These are phyloP conservation scores for Antrozous pallidus DNA, from an alignment of 2,797 vertebrate genomes.

Conservation along the genomic window DNA sequence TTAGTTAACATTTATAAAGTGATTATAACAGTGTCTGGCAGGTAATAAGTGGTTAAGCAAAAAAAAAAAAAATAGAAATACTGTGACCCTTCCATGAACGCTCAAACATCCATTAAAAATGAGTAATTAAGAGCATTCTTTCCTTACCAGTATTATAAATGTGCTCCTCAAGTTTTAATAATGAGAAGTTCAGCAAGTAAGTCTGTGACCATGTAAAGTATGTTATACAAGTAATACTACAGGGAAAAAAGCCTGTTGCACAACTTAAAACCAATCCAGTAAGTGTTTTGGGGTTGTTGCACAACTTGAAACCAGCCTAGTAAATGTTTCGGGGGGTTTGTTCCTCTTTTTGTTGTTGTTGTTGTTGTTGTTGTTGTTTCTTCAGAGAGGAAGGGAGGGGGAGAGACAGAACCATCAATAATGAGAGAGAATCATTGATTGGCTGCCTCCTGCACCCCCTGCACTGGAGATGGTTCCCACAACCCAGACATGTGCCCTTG, in stretches of 20 bases:
- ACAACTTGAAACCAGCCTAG: background rate
- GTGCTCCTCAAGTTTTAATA: background rate
- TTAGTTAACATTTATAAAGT: background rate
- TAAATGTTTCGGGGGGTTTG: background rate
- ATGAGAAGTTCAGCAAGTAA: constrained; percentile 15
- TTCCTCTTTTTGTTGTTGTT: no score
- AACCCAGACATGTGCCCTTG: no score
- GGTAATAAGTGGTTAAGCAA: background rate
- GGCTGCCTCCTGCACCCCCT: no score
- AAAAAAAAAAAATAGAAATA: background rate
- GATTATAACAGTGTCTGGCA: background rate
- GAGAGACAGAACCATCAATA: no score
- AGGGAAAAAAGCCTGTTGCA: background rate
- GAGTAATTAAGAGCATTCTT: constrained; percentile 25
- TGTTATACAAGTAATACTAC: background rate
- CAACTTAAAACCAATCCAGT: background rate
- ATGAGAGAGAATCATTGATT: no score
- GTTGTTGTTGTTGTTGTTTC: no score
- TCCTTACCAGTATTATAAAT: background rate
- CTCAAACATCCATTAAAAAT: background rate
- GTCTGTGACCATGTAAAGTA: background rate
- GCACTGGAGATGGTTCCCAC: no score
- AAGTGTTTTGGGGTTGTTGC: background rate
- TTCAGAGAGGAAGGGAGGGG: no score
- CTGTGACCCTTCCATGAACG: background rate